These are phyloP conservation scores for Ctenoplectra terminalis DNA, from an alignment of 1,140 invertebrate species.

Conservation along the genomic window DNA sequence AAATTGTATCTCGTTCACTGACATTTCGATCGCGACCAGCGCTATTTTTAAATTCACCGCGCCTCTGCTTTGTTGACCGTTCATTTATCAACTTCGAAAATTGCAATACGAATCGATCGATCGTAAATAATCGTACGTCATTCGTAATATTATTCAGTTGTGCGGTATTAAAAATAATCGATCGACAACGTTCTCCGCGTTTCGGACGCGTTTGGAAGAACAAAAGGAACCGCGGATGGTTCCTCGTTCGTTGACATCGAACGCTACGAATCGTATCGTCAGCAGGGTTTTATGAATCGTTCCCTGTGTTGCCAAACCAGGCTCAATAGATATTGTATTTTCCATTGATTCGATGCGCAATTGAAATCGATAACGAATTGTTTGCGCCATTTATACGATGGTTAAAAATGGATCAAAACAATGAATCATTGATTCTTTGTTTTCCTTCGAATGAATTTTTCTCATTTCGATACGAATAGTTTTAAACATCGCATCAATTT, in stretches of 20 bases:
- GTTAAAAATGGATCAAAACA: not conserved
- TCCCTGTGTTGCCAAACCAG: not conserved
- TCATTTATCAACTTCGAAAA: not conserved
- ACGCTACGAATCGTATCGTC: not conserved
- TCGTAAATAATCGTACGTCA: too few species aligned
- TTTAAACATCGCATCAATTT: too few species aligned
- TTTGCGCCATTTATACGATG: not conserved
- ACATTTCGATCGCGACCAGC: constrained; percentile 22
- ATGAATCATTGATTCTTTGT: not conserved
- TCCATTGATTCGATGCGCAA: not conserved
- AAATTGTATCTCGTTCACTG: constrained; percentile 27
- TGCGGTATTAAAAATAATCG: too few species aligned
- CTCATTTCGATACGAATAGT: not conserved
- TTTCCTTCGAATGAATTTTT: not conserved
- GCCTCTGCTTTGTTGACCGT: not conserved
- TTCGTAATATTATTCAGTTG: not conserved
- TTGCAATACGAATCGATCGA: not conserved
- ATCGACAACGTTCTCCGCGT: too few species aligned
- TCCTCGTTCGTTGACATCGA: constrained; percentile 21
- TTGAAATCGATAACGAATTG: not conserved
- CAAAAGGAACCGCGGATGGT: not conserved
- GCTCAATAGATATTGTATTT: not conserved
- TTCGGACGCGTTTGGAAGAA: not conserved
- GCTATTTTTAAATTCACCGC: constrained; percentile 26
- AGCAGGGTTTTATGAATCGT: not conserved